These are phyloP conservation scores for Empis livida DNA, from an alignment of 2,888 invertebrate genomes.

Conservation along the genomic window DNA sequence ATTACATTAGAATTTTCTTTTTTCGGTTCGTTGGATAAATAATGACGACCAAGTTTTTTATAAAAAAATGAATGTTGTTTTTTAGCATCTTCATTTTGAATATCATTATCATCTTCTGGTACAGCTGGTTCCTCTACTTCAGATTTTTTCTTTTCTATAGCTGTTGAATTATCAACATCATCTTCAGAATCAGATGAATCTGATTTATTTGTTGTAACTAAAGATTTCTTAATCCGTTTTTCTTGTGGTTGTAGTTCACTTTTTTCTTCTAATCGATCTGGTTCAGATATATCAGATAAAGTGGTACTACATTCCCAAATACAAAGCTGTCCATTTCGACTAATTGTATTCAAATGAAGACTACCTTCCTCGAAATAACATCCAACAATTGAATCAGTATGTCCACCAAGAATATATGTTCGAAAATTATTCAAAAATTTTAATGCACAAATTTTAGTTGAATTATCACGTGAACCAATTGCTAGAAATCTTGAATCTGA, in stretches of 20 bases:
- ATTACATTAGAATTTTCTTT: constrained; percentile 48
- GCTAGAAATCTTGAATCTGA: constrained; percentile 77
- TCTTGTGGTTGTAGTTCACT: constrained; percentile 2
- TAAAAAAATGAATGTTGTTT: constrained; percentile 43
- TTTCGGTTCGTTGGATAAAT: constrained; percentile 55
- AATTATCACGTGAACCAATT: constrained; percentile 83
- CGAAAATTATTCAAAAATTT: constrained; percentile 62
- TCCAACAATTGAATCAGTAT: constrained; percentile 70
- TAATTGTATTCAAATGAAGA: constrained; percentile 71
- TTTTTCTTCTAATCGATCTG: not conserved
- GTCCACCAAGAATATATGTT: constrained; percentile 65
- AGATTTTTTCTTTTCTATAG: constrained; percentile 14
- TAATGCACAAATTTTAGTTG: constrained; percentile 70
- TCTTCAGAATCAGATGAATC: constrained; percentile 45
- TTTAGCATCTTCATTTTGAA: constrained; percentile 28
- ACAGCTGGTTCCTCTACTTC: constrained; percentile 2
- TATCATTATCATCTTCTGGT: constrained; percentile 37
- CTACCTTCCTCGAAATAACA: constrained; percentile 80
- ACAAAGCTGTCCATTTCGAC: constrained; percentile 61
- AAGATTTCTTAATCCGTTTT: not conserved
- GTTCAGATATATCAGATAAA: constrained; percentile 45
- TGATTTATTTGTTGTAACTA: constrained; percentile 6
- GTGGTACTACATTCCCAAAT: constrained; percentile 77
- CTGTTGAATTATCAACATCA: constrained; percentile 39
- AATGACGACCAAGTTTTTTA: constrained; percentile 58